Evolutionary conservation across 2,797 vertebrate genomes (phyloP).

Genomic region (Spheniscus humboldti): DNA sequence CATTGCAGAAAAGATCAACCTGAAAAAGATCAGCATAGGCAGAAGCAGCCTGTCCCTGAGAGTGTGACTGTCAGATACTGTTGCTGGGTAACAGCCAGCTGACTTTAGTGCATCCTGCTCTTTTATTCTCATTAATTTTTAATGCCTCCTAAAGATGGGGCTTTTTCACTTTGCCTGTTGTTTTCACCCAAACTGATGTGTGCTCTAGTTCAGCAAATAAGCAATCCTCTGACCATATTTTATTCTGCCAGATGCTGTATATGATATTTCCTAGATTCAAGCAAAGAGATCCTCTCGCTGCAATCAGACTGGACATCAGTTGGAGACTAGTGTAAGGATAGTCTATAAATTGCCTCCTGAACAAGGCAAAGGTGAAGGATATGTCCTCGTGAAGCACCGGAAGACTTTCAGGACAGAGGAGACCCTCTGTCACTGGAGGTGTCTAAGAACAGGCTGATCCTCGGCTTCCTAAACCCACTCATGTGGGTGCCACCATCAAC

Average conservation of each 20-base stretch:
- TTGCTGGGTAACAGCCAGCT: constrained; percentile 41
- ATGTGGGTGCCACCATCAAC: not conserved
- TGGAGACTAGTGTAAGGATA: not conserved
- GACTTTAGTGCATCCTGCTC: not conserved
- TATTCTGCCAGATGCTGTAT: not conserved
- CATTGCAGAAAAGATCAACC: not conserved
- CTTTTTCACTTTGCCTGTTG: not conserved
- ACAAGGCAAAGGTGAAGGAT: not conserved
- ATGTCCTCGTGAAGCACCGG: not conserved
- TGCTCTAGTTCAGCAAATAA: not conserved
- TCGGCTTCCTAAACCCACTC: not conserved
- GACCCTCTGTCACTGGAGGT: not conserved
- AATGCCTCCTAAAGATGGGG: not conserved
- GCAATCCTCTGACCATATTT: not conserved
- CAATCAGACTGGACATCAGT: not conserved
- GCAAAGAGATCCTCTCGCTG: not conserved
- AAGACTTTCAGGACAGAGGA: not conserved
- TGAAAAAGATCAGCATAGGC: not conserved
- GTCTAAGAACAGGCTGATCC: not conserved
- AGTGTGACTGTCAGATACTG: not conserved
- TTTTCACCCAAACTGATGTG: not conserved
- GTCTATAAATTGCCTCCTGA: not conserved
- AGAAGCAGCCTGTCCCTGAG: not conserved
- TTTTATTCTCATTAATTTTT: not conserved
- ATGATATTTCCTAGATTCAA: not conserved